phyloP scores from a whole-genome alignment of 2,113 vertebrate species.

The Craseonycteris thonglongyai region DNA sequence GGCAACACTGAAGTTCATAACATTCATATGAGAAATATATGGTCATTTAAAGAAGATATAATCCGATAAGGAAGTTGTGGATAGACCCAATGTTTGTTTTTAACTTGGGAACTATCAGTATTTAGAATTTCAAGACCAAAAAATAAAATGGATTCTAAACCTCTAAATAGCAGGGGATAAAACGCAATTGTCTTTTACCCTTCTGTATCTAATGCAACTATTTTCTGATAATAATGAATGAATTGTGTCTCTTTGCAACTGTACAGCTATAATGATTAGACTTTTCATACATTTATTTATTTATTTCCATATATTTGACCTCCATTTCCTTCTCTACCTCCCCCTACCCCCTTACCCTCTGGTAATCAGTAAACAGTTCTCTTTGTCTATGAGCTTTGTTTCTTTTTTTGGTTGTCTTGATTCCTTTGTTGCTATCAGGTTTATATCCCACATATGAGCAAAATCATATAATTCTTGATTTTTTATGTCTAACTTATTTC shows the following conservation, averaged over 20 bases:
- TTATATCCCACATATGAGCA: too few species aligned
- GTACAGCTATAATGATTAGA: background rate
- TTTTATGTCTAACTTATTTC: too few species aligned
- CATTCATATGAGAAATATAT: background rate
- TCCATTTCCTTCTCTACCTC: too few species aligned
- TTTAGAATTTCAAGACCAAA: slow-evolving; percentile 29
- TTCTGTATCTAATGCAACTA: background rate
- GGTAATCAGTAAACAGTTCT: too few species aligned
- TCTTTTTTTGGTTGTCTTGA: too few species aligned
- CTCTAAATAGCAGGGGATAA: background rate
- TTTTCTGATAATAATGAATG: background rate
- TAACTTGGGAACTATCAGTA: background rate
- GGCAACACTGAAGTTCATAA: background rate
- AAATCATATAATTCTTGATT: too few species aligned
- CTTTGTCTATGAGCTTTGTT: too few species aligned
- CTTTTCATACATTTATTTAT: background rate
- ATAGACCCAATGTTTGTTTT: background rate
- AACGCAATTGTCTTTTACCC: background rate
- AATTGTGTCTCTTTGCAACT: background rate
- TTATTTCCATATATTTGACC: too few species aligned
- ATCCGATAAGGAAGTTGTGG: background rate
- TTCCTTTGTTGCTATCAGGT: too few species aligned
- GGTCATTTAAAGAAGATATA: background rate
- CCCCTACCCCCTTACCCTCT: too few species aligned
- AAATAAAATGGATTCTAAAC: background rate